Evolutionary conservation across 2,888 invertebrate species (phyloP), one percentile per base, ranked within the genome.

Genomic region (Listrodromus nycthemerus): DNA sequence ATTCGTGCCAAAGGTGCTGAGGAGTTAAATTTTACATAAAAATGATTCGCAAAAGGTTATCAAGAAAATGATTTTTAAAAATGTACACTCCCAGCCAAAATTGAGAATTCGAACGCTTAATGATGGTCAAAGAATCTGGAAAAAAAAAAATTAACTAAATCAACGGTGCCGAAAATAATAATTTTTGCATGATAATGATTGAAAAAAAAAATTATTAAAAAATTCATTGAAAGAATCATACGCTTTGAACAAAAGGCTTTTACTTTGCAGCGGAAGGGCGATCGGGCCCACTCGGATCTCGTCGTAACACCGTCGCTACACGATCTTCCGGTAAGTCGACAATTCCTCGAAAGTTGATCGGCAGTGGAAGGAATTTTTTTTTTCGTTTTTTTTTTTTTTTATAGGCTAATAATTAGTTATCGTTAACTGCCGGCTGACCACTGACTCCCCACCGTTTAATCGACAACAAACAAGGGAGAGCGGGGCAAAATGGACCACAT

Each of bases 261-360:
- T 24, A n/a, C 52, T 66, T 83, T 81, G 74, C 88, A 93, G 92
- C 91, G 90, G 88, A 93, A 92, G 91, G 92, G 91, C 41, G 93
- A 93, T 86, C 89, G 92, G 58, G 91, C 91, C 27, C 92, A 93
- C 78, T 92, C 93, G 86, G 93, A 93, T 81, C 88, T 93, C 61
- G 90, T 92, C 86, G 92, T 93, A 33, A 91, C 92, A 21, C 92
- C 93, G 37, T 92, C 92, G 71, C 89, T 93, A 75, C 93, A 93
- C 86, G 93, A 93, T 87, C 91, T 92, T 88, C 92, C 92, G 91
- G 93, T 93, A 89, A 92, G 93, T 91, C 80, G 41, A 75, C 61
- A 37, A 52, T 69, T 58, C 16, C 33, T 24, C 13, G 41, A 27
- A 37, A 41, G 24, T 8, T 69, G 13, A 50, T 41, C 27, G 41